Conservation (phyloP, 2,888 invertebrate genomes). For the Agrilus cyanescens region DNA sequence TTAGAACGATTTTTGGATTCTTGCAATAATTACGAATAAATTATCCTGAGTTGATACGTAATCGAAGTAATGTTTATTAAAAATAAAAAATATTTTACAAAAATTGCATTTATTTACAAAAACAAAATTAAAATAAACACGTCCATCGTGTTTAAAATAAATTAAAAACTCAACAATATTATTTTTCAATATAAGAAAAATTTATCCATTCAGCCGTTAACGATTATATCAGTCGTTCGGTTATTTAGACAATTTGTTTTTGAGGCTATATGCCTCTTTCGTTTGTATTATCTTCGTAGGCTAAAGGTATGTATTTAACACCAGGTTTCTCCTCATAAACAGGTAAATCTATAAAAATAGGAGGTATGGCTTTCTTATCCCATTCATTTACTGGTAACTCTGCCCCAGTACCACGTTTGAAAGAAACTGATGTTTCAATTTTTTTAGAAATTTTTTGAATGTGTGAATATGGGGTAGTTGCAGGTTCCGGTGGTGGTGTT, state of each 20-base stretch:
- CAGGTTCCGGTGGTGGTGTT: slow-evolving; percentile 3
- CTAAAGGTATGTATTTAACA: slow-evolving; percentile 32
- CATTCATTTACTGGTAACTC: slow-evolving; percentile 8
- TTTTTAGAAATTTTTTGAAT: slow-evolving; percentile 29
- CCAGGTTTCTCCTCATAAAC: slow-evolving; percentile 27
- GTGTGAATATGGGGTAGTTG: slow-evolving; percentile 26
- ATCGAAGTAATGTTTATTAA: no score
- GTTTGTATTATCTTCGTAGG: slow-evolving; percentile 5
- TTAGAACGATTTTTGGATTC: slow-evolving; percentile 35
- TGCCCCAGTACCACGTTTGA: not conserved
- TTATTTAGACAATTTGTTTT: no score
- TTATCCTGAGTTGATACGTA: no score
- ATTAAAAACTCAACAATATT: slow-evolving; percentile 4
- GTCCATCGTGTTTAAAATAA: no score
- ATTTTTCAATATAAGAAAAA: not conserved
- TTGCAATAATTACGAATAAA: slow-evolving; percentile 14
- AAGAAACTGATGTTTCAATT: not conserved
- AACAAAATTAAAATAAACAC: no score
- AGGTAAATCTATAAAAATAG: slow-evolving; percentile 26
- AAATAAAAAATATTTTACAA: no score
- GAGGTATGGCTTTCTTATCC: not conserved
- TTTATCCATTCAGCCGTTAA: no score
- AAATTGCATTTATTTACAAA: no score
- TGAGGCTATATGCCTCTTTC: no score
- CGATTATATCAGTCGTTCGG: no score